Evolutionary conservation across 2,888 invertebrate species (phyloP), one percentile per base, ranked within the genome.

Genomic region (Ectemnius continuus): DNA sequence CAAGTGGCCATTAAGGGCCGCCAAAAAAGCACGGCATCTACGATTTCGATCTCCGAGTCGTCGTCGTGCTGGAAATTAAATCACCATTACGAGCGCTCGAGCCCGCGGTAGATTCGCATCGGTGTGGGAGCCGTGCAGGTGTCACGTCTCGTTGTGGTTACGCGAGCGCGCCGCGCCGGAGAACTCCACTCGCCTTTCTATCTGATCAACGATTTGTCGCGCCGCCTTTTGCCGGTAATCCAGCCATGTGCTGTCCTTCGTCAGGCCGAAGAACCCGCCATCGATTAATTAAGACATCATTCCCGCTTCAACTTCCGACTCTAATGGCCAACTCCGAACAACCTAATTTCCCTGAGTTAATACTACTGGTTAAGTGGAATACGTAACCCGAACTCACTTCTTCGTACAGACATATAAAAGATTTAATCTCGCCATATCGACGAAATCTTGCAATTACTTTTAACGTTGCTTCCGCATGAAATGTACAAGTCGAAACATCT

Each of bases 121-220:
- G 83, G 84, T 85, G 88, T 88, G 88, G 86, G 87, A 88, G 83
- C 77, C 75, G 79, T 78, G 85, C 88, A 89, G 89, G 88, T 88
- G 88, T 87, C 83, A 74, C 66, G 79, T 81, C 72, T 81, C 75
- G 76, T 67, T 68, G 74, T 26, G 73, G 80, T 82, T 82, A 81
- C 82, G 81, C 77, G 70, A 76, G 57, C 76, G 57, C 76, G 73
- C 62, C 57, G 67, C 57, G 61, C 56, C 23, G 46, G 75, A 63
- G 75, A 63, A 61, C 69, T 61, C 64, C 57, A 63, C 61, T 78
- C 78, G 73, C 46, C 67, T 67, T 75, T 79, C 75, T 83, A 83
- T 84, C 83, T 80, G 83, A 83, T 84, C 82, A 45, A 64, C 80
- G 82, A 83, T 84, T 83, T 83, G 83, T 84, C 84, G 78, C 75